Percentiles rank a stretch among this genome's conserved stretches.
phyloP scores from a whole-genome alignment of 2,113 vertebrate genomes.

The Seriola dumerili region DNA sequence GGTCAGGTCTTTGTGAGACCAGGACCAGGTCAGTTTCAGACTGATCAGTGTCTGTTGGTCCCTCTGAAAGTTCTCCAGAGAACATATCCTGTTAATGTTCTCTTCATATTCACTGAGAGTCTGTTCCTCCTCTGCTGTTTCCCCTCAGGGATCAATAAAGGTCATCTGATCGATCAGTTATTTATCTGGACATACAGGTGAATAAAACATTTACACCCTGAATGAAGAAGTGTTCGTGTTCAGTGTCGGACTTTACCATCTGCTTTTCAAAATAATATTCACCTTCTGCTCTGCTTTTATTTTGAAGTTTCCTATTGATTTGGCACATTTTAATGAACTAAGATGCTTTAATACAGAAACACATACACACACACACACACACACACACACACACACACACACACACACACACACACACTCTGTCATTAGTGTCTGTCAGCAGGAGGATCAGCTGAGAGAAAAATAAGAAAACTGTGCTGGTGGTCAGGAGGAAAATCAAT shows the following conservation, averaged over 20 bases:
- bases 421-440: slow-evolving; percentile 64
- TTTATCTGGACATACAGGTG: background rate
- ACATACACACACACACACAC: slow-evolving; percentile 29
- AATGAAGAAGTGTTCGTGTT: background rate
- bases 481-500: slow-evolving; percentile 78
- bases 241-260: background rate
- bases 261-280: background rate
- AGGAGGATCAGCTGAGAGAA: slow-evolving; percentile 71
- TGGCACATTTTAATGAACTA: background rate
- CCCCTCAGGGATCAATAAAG: slow-evolving; percentile 29
- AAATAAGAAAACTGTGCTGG: slow-evolving; percentile 67
- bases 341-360: background rate
- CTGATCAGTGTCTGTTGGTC: no score
- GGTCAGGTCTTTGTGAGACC: no score
- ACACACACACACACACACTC: no score
- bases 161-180: slow-evolving; percentile 8
- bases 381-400: background rate
- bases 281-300: slow-evolving; percentile 3
- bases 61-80: background rate
- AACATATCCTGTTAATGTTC: no score
- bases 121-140: background rate
- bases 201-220: background rate
- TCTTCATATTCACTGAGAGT: no score
- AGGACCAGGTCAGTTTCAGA: no score
- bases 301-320: slow-evolving; percentile 21